Evolutionary conservation across 1,140 invertebrate genomes (phyloP), one percentile per base, ranked within the genome.

Genomic region (Himalopsyche phryganea): DNA sequence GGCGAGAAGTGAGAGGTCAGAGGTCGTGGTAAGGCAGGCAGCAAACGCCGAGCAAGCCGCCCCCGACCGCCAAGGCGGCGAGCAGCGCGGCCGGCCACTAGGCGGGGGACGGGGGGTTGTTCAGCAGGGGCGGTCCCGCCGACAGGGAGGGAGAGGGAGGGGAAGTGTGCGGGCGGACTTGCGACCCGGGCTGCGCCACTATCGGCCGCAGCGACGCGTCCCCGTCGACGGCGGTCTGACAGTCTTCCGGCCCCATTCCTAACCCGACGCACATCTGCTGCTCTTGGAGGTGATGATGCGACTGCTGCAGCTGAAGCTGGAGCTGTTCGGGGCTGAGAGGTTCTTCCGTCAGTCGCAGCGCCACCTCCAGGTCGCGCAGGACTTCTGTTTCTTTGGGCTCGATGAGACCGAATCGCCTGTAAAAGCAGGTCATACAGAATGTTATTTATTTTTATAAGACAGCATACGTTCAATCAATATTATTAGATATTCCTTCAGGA

Each of bases 331-430:
- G 47, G 57, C 4, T 28, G 38, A 56, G 67, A 35, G 63, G 63
- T 45, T 82, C 78, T 58, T 84, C 81, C 33, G 80, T 76, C 60
- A 85, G 72, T 5, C 80, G 77, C 54, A 91, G 77, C 67, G 89
- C 89, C 69, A 87, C 79, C 71, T 90, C 89, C 59, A 92, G 78
- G 74, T 92, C 93, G 63, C 90, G 86, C 66, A 98, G 80, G 63
- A 96, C 90, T 76, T 98, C 94, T 15, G 92, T 93, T 80, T 98
- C 96, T 82, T 96, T 96, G 67, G 91, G 85, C 71, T 96, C 93
- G 65, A 98, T 91, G 69, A 97, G 83, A 73, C 90, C 86, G 81
- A 96, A 98, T 83, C 89, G 84, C 85, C 94, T 69, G 50, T 45
- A 79, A 91, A 19, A 17, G 5, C 6, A 45, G n/a, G n/a, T n/a